phyloP scores from a whole-genome alignment of 2,113 vertebrate species.

The Hydrochoerus hydrochaeris region DNA sequence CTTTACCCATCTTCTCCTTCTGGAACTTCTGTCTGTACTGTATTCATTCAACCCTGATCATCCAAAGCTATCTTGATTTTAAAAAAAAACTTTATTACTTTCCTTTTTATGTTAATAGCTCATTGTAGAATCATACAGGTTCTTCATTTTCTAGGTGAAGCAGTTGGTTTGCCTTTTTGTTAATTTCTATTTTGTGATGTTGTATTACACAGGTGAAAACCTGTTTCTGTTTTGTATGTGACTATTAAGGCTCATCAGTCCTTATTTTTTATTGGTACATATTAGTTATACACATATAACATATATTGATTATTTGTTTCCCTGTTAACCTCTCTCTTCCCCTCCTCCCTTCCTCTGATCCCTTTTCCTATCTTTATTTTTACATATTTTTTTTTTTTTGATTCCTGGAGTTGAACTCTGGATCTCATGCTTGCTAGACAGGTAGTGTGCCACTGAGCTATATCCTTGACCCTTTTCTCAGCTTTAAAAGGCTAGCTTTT shows the following conservation, averaged over 20 bases:
- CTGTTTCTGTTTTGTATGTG: conserved; percentile 28
- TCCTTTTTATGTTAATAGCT: not conserved
- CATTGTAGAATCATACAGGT: not conserved
- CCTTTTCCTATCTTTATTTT: not conserved
- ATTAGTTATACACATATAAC: not conserved
- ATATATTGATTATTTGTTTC: not conserved
- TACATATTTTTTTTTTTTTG: too few species aligned
- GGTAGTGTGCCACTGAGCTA: too few species aligned
- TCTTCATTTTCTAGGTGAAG: not conserved
- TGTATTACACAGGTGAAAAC: not conserved
- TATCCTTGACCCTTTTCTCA: not conserved
- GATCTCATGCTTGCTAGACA: too few species aligned
- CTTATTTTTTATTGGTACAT: not conserved
- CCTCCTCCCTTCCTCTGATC: not conserved
- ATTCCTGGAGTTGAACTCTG: too few species aligned
- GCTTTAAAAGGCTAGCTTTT: not conserved
- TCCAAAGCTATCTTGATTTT: not conserved
- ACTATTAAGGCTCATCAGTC: conserved; percentile 40
- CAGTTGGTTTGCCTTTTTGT: conserved; percentile 5
- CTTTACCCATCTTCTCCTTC: not conserved
- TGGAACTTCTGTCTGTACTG: not conserved
- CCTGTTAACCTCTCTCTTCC: not conserved
- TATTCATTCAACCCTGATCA: not conserved
- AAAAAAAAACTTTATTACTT: not conserved
- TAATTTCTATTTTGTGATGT: not conserved